Conservation (phyloP, 1,140 invertebrate genomes). For the Brachionus koreanus region DNA sequence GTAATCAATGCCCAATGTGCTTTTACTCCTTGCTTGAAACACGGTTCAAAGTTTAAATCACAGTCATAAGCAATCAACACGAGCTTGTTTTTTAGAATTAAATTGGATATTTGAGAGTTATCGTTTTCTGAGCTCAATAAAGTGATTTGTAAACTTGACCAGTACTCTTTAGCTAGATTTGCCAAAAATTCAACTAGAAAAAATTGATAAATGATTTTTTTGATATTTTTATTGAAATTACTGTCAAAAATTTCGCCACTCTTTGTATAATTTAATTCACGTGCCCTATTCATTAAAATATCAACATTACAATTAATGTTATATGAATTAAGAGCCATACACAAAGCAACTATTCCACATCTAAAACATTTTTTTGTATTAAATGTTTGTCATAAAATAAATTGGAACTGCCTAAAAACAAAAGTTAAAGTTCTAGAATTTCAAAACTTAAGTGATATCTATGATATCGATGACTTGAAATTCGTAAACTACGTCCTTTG, state of each 20-base stretch:
- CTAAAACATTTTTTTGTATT: background rate
- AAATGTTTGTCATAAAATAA: too few relatives aligned
- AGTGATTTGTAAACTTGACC: background rate
- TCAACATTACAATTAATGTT: background rate
- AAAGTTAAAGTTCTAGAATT: too few relatives aligned
- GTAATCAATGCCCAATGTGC: slow-evolving; percentile 78
- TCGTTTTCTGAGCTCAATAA: background rate
- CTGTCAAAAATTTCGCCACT: slow-evolving; percentile 41
- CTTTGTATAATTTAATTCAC: background rate
- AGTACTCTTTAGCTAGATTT: background rate
- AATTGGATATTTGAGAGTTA: background rate
- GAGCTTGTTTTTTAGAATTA: background rate
- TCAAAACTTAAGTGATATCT: too few relatives aligned
- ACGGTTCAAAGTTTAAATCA: slow-evolving; percentile 77
- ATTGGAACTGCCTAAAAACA: too few relatives aligned
- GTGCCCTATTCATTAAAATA: background rate
- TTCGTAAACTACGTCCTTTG: too few relatives aligned
- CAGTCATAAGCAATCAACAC: slow-evolving; percentile 69
- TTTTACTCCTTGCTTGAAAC: slow-evolving; percentile 71
- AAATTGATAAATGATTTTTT: too few relatives aligned
- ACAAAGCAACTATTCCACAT: slow-evolving; percentile 36
- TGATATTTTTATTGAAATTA: too few relatives aligned
- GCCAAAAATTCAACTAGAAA: slow-evolving; percentile 35
- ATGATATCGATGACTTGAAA: too few relatives aligned
- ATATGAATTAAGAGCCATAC: background rate